These are phyloP conservation scores for Psix sp. DNA, from an alignment of 1,140 invertebrate genomes.

Conservation along the genomic window DNA sequence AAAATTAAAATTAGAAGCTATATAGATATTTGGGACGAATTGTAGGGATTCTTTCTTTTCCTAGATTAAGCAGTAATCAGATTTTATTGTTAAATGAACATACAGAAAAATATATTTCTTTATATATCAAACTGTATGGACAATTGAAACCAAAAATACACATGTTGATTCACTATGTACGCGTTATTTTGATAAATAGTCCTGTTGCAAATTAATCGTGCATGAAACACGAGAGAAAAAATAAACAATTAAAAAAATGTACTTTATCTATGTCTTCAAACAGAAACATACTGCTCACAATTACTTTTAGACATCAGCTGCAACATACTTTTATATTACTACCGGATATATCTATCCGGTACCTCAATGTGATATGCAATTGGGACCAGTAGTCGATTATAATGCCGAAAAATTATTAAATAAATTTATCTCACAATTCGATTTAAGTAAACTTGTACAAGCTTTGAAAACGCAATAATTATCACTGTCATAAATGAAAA, in stretches of 20 bases:
- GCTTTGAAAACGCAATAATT: constrained; percentile 13
- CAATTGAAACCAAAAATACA: constrained; percentile 47
- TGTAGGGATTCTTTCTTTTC: constrained; percentile 15
- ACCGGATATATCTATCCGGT: no score
- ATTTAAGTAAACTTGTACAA: not conserved
- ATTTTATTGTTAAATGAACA: constrained; percentile 1
- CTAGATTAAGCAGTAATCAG: constrained; percentile 5
- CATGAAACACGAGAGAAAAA: constrained; percentile 1
- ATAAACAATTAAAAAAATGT: constrained; percentile 20
- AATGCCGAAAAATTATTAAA: no score
- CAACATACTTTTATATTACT: constrained; percentile 5
- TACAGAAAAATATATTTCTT: constrained; percentile 22
- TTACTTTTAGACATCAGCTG: constrained; percentile 38
- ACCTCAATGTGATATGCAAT: not conserved
- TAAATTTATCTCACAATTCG: not conserved
- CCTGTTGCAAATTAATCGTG: constrained; percentile 39
- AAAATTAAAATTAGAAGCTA: constrained; percentile 23
- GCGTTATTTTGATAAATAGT: constrained; percentile 21
- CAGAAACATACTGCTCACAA: constrained; percentile 26
- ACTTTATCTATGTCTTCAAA: constrained; percentile 6
- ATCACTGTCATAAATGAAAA: constrained; percentile 1
- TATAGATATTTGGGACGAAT: constrained; percentile 13
- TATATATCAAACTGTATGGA: constrained; percentile 26
- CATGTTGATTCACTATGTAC: constrained; percentile 29
- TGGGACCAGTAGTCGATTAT: constrained; percentile 6